Evolutionary conservation across 2,888 invertebrate genomes (phyloP).

Genomic region (Ctena decussata): DNA sequence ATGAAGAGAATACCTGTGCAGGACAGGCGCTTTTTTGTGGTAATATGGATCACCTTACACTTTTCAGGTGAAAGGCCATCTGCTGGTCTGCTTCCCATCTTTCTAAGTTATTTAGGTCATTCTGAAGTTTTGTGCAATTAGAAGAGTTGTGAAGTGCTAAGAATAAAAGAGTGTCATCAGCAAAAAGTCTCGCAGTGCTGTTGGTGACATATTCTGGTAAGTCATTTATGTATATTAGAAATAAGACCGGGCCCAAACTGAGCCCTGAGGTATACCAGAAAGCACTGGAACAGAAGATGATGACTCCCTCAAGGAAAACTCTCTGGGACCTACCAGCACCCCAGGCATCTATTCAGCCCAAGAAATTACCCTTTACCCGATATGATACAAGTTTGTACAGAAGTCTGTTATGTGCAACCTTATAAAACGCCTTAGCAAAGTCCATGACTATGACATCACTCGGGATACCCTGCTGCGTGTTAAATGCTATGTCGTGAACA

Average conservation of each 20-base stretch:
- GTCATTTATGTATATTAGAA: slow-evolving; percentile 18
- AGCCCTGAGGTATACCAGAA: slow-evolving; percentile 12
- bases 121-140: too few species aligned
- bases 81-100: too few species aligned
- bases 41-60: too few species aligned
- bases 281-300: slow-evolving; percentile 4
- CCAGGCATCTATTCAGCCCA: slow-evolving; percentile 14
- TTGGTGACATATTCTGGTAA: not conserved
- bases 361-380: not conserved
- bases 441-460: slow-evolving; percentile 15
- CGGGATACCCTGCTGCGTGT: not conserved
- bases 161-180: not conserved
- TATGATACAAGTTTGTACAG: slow-evolving; percentile 6
- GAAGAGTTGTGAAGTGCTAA: not conserved
- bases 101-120: too few species aligned
- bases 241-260: not conserved
- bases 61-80: too few species aligned
- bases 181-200: slow-evolving; percentile 11
- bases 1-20: too few species aligned
- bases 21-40: too few species aligned
- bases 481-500: slow-evolving; percentile 14
- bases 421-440: slow-evolving; percentile 12
- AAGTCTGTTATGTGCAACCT: slow-evolving; percentile 11
- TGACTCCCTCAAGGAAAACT: slow-evolving; percentile 17
- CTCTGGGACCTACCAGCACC: not conserved